Percentiles rank a stretch among this genome's conserved stretches.
phyloP scores from a whole-genome alignment of 2,113 vertebrate species.

The Zosterops lateralis region DNA sequence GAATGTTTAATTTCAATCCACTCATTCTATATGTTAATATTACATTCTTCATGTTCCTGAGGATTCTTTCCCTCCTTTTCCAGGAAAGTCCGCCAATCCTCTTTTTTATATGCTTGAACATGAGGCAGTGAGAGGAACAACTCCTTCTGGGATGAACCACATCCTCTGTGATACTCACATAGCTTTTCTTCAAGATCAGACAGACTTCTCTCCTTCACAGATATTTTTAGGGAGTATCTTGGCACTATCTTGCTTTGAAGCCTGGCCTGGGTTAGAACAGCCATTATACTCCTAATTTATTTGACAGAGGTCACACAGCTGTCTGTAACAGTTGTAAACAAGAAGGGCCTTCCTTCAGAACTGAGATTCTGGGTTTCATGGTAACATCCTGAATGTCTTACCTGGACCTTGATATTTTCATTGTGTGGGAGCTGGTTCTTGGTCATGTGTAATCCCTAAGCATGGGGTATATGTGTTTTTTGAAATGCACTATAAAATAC shows the following conservation, averaged over 20 bases:
- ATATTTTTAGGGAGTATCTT: background rate
- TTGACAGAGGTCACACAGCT: background rate
- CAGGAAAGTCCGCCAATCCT: background rate
- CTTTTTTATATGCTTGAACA: background rate
- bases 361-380: background rate
- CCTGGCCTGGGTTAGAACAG: background rate
- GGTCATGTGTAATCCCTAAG: background rate
- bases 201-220: background rate
- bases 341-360: background rate
- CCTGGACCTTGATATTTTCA: background rate
- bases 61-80: background rate
- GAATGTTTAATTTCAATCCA: background rate
- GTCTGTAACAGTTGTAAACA: background rate
- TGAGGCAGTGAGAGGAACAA: background rate
- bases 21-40: background rate
- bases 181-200: background rate
- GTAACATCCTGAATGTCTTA: background rate
- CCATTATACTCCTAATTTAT: background rate
- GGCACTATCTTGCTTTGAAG: background rate
- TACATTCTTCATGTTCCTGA: background rate
- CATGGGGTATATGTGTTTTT: fast-evolving
- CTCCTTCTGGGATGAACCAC: background rate
- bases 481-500: background rate
- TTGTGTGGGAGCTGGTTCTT: background rate
- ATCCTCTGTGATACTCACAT: background rate